Evolutionary conservation across 2,888 invertebrate genomes (phyloP).

Genomic region (Stratiomys singularior): DNA sequence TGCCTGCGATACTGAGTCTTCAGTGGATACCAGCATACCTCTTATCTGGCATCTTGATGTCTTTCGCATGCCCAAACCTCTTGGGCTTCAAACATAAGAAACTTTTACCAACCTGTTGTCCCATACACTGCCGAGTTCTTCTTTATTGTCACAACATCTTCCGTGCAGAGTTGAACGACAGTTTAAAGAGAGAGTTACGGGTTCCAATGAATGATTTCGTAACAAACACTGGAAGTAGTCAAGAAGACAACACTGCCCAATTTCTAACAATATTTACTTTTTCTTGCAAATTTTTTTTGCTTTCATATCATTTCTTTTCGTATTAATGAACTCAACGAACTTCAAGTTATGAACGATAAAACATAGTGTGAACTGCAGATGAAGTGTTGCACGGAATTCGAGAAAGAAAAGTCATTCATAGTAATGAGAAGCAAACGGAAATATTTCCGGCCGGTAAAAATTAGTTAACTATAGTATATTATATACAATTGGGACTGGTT

Average conservation of each 20-base stretch:
- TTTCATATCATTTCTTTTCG: too few species aligned
- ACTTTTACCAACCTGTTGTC: constrained; percentile 43
- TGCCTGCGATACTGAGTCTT: constrained; percentile 47
- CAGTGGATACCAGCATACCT: constrained; percentile 6
- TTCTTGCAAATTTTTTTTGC: too few species aligned
- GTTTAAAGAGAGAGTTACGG: not conserved
- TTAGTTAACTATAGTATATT: too few species aligned
- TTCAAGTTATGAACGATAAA: too few species aligned
- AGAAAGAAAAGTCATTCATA: too few species aligned
- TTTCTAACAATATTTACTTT: too few species aligned
- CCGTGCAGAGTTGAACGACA: not conserved
- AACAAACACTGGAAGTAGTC: not conserved
- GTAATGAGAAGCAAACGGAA: too few species aligned
- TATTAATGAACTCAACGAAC: too few species aligned
- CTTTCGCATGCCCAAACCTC: constrained; percentile 15
- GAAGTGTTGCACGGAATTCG: too few species aligned
- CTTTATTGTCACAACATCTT: not conserved
- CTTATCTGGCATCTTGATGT: constrained; percentile 31
- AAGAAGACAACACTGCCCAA: not conserved
- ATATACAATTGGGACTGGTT: too few species aligned
- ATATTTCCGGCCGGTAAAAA: too few species aligned
- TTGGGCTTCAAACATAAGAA: constrained; percentile 20
- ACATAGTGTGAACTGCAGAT: too few species aligned
- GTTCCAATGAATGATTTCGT: not conserved
- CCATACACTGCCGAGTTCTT: constrained; percentile 13